Evolutionary conservation across 2,113 vertebrate species (phyloP).

Genomic region (Sebastes schlegelii): DNA sequence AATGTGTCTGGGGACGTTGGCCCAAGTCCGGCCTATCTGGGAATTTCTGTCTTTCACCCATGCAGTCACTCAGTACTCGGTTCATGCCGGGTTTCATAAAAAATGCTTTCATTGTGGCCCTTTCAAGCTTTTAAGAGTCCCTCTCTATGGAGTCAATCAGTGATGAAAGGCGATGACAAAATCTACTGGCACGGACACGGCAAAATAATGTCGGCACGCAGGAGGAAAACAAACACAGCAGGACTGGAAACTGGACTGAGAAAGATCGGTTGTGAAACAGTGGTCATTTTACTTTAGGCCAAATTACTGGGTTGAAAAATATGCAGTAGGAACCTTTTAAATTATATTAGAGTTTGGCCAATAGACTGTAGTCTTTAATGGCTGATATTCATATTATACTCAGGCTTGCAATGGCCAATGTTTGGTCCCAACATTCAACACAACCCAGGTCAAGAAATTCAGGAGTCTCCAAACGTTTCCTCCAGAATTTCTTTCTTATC

Average conservation of each 20-base stretch:
- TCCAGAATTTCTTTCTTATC: background rate
- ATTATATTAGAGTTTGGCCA: background rate
- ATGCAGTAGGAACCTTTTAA: background rate
- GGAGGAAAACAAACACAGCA: conserved; percentile 27
- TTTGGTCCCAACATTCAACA: background rate
- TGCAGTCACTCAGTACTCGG: conserved; percentile 47
- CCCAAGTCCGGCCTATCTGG: conserved; percentile 50
- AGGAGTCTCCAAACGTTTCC: background rate
- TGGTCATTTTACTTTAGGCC: background rate
- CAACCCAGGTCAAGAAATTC: background rate
- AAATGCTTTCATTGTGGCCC: conserved; percentile 48
- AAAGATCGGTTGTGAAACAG: background rate
- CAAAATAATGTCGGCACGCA: conserved; percentile 24
- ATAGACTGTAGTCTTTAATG: background rate
- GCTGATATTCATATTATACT: background rate
- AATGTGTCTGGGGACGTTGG: conserved; percentile 67
- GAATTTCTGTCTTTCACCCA: conserved; percentile 60
- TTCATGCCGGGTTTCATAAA: conserved; percentile 47
- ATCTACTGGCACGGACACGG: conserved; percentile 33
- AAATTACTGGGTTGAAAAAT: conserved; percentile 2
- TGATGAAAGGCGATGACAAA: conserved; percentile 43
- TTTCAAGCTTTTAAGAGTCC: conserved; percentile 33
- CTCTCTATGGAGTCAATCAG: conserved; percentile 40
- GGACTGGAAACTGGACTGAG: conserved; percentile 1
- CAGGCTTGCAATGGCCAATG: background rate